Conservation (phyloP, 2,113 vertebrate species). For the Apteryx mantelli region DNA sequence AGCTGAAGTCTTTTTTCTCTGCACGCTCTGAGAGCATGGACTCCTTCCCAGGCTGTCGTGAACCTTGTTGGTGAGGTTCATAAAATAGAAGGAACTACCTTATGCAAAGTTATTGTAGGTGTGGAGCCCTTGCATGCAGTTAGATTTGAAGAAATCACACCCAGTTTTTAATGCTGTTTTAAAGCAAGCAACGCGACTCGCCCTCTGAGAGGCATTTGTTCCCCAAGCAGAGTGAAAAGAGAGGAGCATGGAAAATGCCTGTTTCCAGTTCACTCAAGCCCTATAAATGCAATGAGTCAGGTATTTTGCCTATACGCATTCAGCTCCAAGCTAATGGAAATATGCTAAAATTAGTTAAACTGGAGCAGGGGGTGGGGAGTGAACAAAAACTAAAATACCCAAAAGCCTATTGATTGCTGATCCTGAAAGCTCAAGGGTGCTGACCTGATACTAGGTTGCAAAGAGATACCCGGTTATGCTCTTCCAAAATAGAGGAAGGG, state of each 20-base stretch:
- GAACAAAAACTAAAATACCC: no score
- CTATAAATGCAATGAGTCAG: not conserved
- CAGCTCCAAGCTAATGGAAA: not conserved
- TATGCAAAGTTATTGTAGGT: not conserved
- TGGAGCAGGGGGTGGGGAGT: not conserved
- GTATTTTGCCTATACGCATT: not conserved
- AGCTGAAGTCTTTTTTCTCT: not conserved
- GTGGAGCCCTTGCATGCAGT: accelerated
- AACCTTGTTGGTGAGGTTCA: not conserved
- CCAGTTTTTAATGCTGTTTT: not conserved
- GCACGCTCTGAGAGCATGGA: accelerated
- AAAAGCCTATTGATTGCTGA: not conserved
- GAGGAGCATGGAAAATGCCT: not conserved
- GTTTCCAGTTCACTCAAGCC: not conserved
- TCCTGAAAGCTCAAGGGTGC: not conserved
- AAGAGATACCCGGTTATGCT: not conserved
- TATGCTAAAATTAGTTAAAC: not conserved
- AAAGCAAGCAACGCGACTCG: not conserved
- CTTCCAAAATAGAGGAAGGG: not conserved
- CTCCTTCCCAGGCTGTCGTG: not conserved
- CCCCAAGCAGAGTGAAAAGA: not conserved
- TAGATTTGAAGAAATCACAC: not conserved
- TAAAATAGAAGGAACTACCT: not conserved
- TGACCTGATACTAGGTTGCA: not conserved
- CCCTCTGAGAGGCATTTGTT: not conserved